These are phyloP conservation scores for Nemurella pictetii DNA, from an alignment of 2,888 invertebrate genomes.

Conservation along the genomic window DNA sequence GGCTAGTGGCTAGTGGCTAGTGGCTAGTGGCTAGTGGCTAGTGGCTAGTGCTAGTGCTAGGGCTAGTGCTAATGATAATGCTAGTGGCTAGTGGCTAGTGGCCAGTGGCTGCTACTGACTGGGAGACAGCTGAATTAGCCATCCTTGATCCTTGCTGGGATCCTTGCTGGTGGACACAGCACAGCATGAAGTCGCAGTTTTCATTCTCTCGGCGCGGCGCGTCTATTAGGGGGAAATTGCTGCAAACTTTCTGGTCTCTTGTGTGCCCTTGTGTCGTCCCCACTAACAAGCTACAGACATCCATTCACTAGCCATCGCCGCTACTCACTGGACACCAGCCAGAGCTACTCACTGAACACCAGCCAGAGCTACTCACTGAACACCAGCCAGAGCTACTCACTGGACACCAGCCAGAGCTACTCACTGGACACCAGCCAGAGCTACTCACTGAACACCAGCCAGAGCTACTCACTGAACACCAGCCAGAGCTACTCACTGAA, in stretches of 20 bases:
- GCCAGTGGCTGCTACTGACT: neutral
- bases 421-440: too few relatives aligned
- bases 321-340: too few relatives aligned
- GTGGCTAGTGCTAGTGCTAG: neutral
- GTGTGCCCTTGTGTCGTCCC: slow-evolving; percentile 14
- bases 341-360: too few relatives aligned
- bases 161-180: neutral
- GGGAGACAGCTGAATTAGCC: neutral
- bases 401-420: too few relatives aligned
- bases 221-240: slow-evolving; percentile 29
- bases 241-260: slow-evolving; percentile 26
- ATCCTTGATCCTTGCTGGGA: neutral
- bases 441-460: too few relatives aligned
- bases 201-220: neutral
- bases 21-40: too few relatives aligned
- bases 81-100: neutral
- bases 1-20: too few relatives aligned
- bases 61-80: too few relatives aligned
- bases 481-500: too few relatives aligned
- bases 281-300: neutral
- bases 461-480: too few relatives aligned
- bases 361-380: too few relatives aligned
- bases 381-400: too few relatives aligned
- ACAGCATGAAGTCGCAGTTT: neutral
- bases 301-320: neutral